Percentiles rank a stretch among this genome's conserved stretches.
These are phyloP conservation scores for Chinchilla lanigera DNA, from an alignment of 2,113 vertebrate species.

Conservation along the genomic window DNA sequence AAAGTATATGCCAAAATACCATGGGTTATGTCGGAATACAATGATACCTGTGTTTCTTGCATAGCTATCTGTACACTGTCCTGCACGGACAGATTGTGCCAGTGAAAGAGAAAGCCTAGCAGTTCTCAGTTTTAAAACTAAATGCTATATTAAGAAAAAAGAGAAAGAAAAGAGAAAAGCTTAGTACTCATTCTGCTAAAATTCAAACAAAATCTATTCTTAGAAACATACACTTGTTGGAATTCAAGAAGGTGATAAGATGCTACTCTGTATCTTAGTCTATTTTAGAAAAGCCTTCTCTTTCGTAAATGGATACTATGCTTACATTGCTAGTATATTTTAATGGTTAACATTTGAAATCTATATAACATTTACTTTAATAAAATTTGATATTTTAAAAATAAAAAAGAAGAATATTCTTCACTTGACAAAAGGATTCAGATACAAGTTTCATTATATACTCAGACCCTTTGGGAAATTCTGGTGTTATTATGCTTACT, in stretches of 20 bases:
- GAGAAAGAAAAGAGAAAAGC: neutral
- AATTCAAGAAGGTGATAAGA: conserved; percentile 54
- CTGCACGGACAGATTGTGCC: neutral
- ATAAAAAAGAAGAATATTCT: neutral
- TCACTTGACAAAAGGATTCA: conserved; percentile 54
- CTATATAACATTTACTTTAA: conserved; percentile 70
- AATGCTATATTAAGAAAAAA: conserved; percentile 6
- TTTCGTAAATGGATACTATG: conserved; percentile 54
- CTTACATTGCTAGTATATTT: conserved; percentile 65
- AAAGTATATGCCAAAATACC: neutral
- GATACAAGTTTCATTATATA: conserved; percentile 34
- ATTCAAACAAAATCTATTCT: conserved; percentile 59
- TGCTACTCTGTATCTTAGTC: neutral
- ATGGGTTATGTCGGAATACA: neutral
- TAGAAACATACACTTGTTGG: conserved; percentile 2
- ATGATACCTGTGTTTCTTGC: neutral
- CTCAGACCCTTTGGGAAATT: conserved; percentile 16
- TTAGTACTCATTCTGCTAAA: conserved; percentile 21
- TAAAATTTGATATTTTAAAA: conserved; percentile 58
- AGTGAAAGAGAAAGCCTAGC: conserved; percentile 26
- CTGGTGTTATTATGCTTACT: conserved; percentile 56
- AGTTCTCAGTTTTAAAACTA: conserved; percentile 45
- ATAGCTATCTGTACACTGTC: neutral
- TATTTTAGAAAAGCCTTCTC: conserved; percentile 54
- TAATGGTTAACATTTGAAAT: conserved; percentile 69